Base-by-base conservation (phyloP, 2,888 invertebrate genomes). In the Deilephila porcellus region DNA sequence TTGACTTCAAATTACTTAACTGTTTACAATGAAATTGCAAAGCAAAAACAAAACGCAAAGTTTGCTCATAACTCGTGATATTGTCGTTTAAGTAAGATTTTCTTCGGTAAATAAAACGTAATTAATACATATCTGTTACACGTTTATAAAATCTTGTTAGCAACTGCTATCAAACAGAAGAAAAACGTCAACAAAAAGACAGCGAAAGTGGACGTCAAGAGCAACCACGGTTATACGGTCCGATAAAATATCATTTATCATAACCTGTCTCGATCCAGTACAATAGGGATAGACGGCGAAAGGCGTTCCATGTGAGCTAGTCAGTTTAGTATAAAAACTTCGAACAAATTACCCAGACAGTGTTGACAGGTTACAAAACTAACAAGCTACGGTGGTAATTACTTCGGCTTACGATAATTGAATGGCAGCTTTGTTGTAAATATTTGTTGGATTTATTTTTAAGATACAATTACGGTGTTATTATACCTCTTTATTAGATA, bases 121-220 rank as follows among this genome's bases (percentile, higher is more conserved):
- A 63, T 32, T 7, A 37, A 63, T 34, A 3, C 11, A 3, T 37
- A n/a, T 34, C 8, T 63, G 11, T 52, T 52, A 17, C 25, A 67
- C 14, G 52, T 17, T 25, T 25, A 52, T 45, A 25, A 29, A 52
- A 52, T 45, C 45, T 34, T 20, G 45, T 17, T 52, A 67, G 17
- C 20, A 20, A 20, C 20, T 37, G 45, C 45, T 45, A 20, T 67
- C 14, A 45, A 45, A 17, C 45, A 52, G 25, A 52, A 17, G n/a
- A 67, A 63, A 63, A 67, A 67, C 17, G 25, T 45, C 67, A 17
- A 25, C 52, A 67, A 67, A 64, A 64, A 67, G 25, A 52, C 52
- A 67, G 67, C 25, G 67, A 67, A 67, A 52, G 67, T 67, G 14
- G 32, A 8, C 62, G 67, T 14, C 17, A 20, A 17, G 67, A 25